Evolutionary conservation across 1,140 invertebrate species (phyloP), one percentile per base, ranked within the genome.

Genomic region (Zophobas atratus): DNA sequence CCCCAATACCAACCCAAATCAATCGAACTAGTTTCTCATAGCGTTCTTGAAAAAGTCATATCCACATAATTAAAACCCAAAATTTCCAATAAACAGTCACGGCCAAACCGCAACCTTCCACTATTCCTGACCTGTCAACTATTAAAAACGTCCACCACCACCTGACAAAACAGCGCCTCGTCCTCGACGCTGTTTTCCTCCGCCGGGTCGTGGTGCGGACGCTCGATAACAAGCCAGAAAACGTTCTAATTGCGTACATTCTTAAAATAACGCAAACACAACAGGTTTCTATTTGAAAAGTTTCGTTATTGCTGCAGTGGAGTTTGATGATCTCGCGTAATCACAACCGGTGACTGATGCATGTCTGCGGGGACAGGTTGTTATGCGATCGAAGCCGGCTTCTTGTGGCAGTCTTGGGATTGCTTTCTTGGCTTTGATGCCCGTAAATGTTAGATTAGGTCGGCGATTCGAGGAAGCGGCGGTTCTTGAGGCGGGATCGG

Each of bases 291-390:
- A n/a, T 41, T 63, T 67, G 35, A 67, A 67, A 67, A 43, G 38
- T 67, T 41, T 6, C 5, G 34, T 60, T 38, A 8, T 33, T 8
- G 34, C 34, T 56, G 36, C 57, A 36, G 36, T 5, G 6, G 60
- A 43, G 60, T 67, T 67, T 67, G 60, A 67, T 67, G 60, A 38
- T 67, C 60, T 67, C 60, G 20, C 60, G 39, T 67, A 67, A 67
- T 67, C 41, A 67, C 60, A 67, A 39, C 36, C 60, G 43, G 43
- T 39, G 60, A 67, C 60, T 67, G 60, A 67, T 67, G 41, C n/a
- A 43, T 41, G 38, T 39, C 38, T n/a, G 32, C 60, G 38, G 20
- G 6, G 60, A 67, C 60, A 67, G 60, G 60, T 67, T 60, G 56
- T 60, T 67, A 67, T 67, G 41, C 39, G 60, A 67, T 67, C 60